Conservation (phyloP, 2,113 vertebrate species). For the Actinemys pallida region DNA sequence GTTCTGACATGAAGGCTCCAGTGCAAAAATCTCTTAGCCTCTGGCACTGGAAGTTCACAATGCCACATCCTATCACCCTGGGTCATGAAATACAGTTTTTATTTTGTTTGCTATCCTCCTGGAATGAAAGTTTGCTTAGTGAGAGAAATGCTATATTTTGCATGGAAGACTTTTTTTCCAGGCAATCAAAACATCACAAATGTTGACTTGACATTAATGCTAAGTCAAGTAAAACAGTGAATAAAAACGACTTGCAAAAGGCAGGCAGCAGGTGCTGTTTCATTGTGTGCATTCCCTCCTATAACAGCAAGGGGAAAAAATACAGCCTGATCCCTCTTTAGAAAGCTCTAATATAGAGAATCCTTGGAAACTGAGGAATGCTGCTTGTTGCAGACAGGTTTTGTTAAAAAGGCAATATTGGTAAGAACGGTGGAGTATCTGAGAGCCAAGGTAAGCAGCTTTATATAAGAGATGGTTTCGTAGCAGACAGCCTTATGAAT, state of each 20-base stretch:
- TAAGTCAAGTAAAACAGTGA: slow-evolving; percentile 59
- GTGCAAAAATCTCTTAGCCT: slow-evolving; percentile 81
- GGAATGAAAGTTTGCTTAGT: slow-evolving; percentile 38
- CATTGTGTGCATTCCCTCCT: slow-evolving; percentile 31
- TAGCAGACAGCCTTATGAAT: slow-evolving; percentile 54
- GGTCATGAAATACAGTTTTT: slow-evolving; percentile 66
- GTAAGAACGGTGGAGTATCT: slow-evolving; percentile 43
- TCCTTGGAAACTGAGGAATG: slow-evolving; percentile 50
- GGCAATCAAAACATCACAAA: background rate
- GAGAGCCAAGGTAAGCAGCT: slow-evolving; percentile 60
- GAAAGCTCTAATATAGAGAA: slow-evolving; percentile 54
- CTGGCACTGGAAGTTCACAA: slow-evolving; percentile 79
- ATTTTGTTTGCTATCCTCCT: slow-evolving; percentile 47
- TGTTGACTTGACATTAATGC: slow-evolving; percentile 51
- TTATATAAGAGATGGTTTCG: slow-evolving; percentile 62
- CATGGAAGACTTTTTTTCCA: slow-evolving; percentile 15
- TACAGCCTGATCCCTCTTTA: slow-evolving; percentile 45
- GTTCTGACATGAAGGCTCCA: slow-evolving; percentile 76
- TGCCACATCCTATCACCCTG: slow-evolving; percentile 69
- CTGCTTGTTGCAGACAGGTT: slow-evolving; percentile 32
- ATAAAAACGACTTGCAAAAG: slow-evolving; percentile 36
- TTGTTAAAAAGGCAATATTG: background rate
- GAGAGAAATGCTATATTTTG: slow-evolving; percentile 13
- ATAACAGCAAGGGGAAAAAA: background rate
- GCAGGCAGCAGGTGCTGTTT: slow-evolving; percentile 66